Percentiles rank a stretch among this genome's conserved stretches.
These are phyloP conservation scores for Mus spicilegus DNA, from an alignment of 2,113 vertebrate genomes.

Conservation along the genomic window DNA sequence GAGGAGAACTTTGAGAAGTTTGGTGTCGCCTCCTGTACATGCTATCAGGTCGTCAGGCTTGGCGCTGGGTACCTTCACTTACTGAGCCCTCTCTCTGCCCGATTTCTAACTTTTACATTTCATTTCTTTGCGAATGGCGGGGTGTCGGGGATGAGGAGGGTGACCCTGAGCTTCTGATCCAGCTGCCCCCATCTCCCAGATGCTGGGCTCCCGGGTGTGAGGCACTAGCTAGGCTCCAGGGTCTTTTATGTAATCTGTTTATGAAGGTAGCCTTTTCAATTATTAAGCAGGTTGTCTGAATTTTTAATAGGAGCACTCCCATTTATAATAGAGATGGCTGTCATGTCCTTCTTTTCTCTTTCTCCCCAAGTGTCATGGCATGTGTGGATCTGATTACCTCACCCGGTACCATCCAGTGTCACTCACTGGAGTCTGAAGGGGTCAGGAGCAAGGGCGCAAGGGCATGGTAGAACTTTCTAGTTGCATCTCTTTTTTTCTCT, in stretches of 20 bases:
- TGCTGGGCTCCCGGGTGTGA: background rate
- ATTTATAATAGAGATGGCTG: conserved; percentile 16
- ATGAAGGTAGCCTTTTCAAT: conserved; percentile 57
- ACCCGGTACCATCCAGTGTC: background rate
- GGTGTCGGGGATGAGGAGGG: background rate
- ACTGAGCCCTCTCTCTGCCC: background rate
- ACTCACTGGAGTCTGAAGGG: background rate
- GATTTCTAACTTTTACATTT: background rate
- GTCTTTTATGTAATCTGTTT: conserved; percentile 35
- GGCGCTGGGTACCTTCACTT: background rate
- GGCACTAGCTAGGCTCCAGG: background rate
- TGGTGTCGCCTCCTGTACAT: background rate
- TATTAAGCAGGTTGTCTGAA: conserved; percentile 65
- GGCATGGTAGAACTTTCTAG: background rate
- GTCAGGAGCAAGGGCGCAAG: background rate
- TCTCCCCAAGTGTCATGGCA: background rate
- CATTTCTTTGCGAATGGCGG: background rate
- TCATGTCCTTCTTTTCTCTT: background rate
- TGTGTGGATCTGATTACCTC: conserved; percentile 50
- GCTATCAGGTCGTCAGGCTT: background rate
- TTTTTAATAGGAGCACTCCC: conserved; percentile 59
- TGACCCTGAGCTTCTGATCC: background rate
- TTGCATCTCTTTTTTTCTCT: background rate
- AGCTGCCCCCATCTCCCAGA: background rate
- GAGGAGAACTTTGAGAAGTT: too few species aligned